Conservation (phyloP, 2,888 invertebrate genomes). For the Xanthia togata region DNA sequence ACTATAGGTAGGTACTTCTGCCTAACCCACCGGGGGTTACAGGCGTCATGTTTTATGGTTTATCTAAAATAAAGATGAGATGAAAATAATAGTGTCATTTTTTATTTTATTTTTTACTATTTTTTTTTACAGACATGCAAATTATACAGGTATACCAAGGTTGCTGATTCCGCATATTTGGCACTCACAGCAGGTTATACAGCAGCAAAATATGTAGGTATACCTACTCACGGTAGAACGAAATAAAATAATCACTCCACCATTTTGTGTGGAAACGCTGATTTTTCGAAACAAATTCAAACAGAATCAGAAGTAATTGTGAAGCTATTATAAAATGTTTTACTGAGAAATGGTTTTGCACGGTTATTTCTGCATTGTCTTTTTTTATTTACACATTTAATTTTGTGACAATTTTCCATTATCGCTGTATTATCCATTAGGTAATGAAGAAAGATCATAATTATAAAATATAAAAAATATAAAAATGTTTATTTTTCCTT, state of each 20-base stretch:
- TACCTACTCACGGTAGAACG: background rate
- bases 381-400: background rate
- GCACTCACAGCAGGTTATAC: background rate
- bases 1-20: background rate
- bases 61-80: background rate
- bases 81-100: background rate
- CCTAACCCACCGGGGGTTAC: background rate
- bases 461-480: too few relatives aligned
- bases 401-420: background rate
- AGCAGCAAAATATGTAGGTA: constrained; percentile 11
- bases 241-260: constrained; percentile 44
- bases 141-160: constrained; percentile 2
- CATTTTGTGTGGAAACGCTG: constrained; percentile 17
- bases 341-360: constrained; percentile 2
- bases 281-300: constrained; percentile 35
- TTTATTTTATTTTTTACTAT: too few relatives aligned
- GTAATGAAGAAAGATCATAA: background rate
- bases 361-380: background rate
- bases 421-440: background rate
- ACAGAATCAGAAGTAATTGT: background rate
- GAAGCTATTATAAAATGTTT: constrained; percentile 5
- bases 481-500: too few relatives aligned
- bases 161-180: background rate
- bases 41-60: background rate
- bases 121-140: background rate